Evolutionary conservation across 2,888 invertebrate species (phyloP).

Genomic region (Neoascia interrupta): DNA sequence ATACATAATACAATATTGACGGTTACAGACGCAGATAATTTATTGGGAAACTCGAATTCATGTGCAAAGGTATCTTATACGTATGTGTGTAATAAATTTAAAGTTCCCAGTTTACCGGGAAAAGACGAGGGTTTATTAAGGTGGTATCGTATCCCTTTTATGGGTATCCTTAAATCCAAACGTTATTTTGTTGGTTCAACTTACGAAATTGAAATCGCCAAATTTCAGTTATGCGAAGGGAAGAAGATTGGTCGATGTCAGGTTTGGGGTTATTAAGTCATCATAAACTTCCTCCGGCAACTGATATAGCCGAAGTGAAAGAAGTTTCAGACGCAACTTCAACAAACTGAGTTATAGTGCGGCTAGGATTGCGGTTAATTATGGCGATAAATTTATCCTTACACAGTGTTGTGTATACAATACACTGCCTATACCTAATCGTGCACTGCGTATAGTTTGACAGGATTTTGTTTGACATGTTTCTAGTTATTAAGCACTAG

Average conservation of each 20-base stretch:
- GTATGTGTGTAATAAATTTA: conserved; percentile 19
- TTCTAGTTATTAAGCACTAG: too few species aligned
- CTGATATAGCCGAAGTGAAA: background rate
- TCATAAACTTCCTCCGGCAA: background rate
- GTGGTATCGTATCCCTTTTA: background rate
- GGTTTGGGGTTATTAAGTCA: conserved; percentile 5
- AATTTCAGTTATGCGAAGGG: background rate
- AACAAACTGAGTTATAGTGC: background rate
- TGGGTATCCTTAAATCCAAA: background rate
- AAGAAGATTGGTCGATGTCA: background rate
- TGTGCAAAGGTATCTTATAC: background rate
- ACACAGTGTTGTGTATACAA: too few species aligned
- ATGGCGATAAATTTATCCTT: background rate
- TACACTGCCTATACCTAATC: too few species aligned
- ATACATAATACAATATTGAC: too few species aligned
- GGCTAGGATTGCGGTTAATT: conserved; percentile 6
- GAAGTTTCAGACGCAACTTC: too few species aligned
- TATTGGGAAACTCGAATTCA: too few species aligned
- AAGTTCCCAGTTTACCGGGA: background rate
- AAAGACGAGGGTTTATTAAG: background rate
- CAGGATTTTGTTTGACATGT: too few species aligned
- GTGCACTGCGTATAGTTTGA: too few species aligned
- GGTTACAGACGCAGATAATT: too few species aligned
- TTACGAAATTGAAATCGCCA: conserved; percentile 4
- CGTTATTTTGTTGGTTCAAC: background rate